Conservation (phyloP, 2,797 vertebrate species). For the Chaenodraco wilsoni region DNA sequence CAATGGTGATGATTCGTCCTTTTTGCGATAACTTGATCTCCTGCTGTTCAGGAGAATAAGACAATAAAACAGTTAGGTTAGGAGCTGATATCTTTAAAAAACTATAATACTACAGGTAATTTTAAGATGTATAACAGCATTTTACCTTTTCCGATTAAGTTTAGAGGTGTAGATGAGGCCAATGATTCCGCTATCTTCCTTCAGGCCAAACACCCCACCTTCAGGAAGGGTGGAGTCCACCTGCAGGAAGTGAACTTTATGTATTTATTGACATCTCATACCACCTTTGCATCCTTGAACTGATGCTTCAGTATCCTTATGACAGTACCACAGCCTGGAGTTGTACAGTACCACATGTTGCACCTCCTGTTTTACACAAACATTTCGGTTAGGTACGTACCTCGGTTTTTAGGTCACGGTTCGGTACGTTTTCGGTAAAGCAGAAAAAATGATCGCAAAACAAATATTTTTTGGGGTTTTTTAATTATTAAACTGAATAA, state of each 20-base stretch:
- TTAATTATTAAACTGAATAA: no score
- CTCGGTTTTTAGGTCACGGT: no score
- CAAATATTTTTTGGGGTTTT: no score
- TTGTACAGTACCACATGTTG: no score
- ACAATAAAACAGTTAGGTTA: background rate
- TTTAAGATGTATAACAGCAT: background rate
- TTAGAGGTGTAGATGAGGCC: conserved; percentile 81
- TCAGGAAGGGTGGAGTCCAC: conserved; percentile 67
- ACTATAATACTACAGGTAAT: background rate
- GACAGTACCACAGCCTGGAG: no score
- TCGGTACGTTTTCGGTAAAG: no score
- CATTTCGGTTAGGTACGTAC: no score
- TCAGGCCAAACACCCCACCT: conserved; percentile 70
- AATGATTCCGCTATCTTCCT: conserved; percentile 79
- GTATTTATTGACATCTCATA: background rate
- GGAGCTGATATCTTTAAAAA: background rate
- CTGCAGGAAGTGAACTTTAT: conserved; percentile 50
- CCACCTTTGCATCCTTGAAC: background rate
- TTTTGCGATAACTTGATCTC: conserved; percentile 8
- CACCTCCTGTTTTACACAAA: no score
- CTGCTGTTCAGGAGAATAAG: conserved; percentile 18
- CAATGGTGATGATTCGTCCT: background rate
- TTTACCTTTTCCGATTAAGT: conserved; percentile 75
- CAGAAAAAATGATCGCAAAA: no score
- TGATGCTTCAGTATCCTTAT: no score